A percentile compares a stretch with the other conserved stretches of the same genome.
phyloP scores from a whole-genome alignment of 2,888 invertebrate species.

The Dorcus hopei region DNA sequence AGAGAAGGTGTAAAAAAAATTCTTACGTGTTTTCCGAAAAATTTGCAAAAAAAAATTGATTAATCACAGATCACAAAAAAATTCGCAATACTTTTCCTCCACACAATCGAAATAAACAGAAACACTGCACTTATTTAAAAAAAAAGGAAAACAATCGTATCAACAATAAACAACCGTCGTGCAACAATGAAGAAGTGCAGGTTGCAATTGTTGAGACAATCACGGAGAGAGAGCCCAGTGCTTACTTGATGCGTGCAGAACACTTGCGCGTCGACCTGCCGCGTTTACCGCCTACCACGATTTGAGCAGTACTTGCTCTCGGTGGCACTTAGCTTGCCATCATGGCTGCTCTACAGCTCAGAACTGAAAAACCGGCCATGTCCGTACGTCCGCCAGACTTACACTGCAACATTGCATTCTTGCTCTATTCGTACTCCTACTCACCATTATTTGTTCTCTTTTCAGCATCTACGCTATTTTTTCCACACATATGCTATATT shows the following conservation, averaged over 20 bases:
- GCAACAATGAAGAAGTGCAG: conserved; percentile 34
- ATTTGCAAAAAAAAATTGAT: no score
- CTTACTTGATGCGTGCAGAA: conserved; percentile 42
- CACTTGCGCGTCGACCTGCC: conserved; percentile 48
- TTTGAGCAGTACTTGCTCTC: conserved; percentile 42
- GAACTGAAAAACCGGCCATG: conserved; percentile 11
- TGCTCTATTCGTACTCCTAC: conserved; percentile 14
- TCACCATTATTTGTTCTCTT: conserved; percentile 3
- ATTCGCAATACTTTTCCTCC: no score
- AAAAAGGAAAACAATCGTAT: conserved; percentile 18
- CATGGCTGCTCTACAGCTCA: conserved; percentile 39
- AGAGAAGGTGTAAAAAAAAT: no score
- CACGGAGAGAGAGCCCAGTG: conserved; percentile 28
- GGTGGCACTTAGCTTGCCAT: conserved; percentile 41
- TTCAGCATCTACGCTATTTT: conserved; percentile 4
- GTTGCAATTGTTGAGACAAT: conserved; percentile 48
- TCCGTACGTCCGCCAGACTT: conserved; percentile 35
- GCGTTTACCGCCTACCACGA: conserved; percentile 49
- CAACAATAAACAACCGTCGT: conserved; percentile 23
- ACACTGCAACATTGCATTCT: conserved; percentile 38
- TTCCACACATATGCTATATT: conserved; percentile 7
- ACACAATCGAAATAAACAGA: conserved; percentile 19
- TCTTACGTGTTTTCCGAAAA: no score
- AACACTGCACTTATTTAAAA: conserved; percentile 19
- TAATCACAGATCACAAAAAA: no score